Evolutionary conservation across 2,888 invertebrate genomes (phyloP).

Genomic region (Mamestra brassicae): DNA sequence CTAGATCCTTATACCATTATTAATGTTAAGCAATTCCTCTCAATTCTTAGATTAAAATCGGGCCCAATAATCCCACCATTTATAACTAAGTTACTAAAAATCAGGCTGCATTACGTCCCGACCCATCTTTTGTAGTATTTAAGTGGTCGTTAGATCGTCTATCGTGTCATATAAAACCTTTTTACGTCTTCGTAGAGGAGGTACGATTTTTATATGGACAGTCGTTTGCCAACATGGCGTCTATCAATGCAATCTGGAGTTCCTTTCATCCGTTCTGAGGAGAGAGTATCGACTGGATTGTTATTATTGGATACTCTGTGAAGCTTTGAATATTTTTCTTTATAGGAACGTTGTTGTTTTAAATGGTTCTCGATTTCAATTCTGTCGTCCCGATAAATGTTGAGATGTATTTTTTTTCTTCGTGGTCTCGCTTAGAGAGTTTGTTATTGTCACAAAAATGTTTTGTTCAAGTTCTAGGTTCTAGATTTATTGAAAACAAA

Average conservation of each 20-base stretch:
- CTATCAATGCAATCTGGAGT: slow-evolving; percentile 62
- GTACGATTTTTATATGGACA: slow-evolving; percentile 63
- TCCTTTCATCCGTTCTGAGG: slow-evolving; percentile 30
- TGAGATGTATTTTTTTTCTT: slow-evolving; percentile 21
- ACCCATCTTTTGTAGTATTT: slow-evolving; percentile 56
- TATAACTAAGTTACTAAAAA: slow-evolving; percentile 23
- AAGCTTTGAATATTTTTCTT: slow-evolving; percentile 62
- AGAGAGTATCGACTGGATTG: slow-evolving; percentile 38
- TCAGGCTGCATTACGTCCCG: slow-evolving; percentile 39
- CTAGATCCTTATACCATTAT: neutral
- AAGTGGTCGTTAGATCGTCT: slow-evolving; percentile 60
- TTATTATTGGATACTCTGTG: slow-evolving; percentile 52
- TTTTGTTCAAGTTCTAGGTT: slow-evolving; percentile 18
- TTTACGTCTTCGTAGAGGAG: slow-evolving; percentile 57
- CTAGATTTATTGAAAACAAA: neutral
- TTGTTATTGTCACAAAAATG: slow-evolving; percentile 48
- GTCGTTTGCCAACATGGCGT: slow-evolving; percentile 53
- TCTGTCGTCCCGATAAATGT: slow-evolving; percentile 41
- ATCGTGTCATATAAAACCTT: slow-evolving; percentile 63
- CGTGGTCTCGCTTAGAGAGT: slow-evolving; percentile 26
- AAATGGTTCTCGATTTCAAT: slow-evolving; percentile 42
- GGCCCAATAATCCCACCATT: neutral
- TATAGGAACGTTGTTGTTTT: slow-evolving; percentile 40
- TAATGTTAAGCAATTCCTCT: neutral
- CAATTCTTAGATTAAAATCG: neutral